phyloP scores from a whole-genome alignment of 2,113 vertebrate species.

The Laticauda laticaudata region DNA sequence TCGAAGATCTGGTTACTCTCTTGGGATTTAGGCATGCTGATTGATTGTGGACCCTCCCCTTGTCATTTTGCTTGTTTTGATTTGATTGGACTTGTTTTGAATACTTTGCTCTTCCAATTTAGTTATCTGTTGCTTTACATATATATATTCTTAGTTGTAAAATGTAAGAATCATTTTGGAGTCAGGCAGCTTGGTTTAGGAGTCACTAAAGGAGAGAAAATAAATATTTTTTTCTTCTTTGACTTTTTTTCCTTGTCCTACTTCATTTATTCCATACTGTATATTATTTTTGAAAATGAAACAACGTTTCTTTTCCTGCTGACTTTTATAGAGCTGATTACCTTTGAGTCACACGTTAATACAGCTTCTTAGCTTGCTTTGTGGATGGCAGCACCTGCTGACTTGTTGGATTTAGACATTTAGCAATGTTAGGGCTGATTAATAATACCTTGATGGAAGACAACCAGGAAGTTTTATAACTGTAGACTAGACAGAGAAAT shows the following conservation, averaged over 20 bases:
- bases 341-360: background rate
- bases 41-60: background rate
- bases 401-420: background rate
- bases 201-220: background rate
- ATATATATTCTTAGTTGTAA: background rate
- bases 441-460: background rate
- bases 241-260: background rate
- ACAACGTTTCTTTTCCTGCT: background rate
- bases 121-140: background rate
- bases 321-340: background rate
- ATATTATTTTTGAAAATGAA: background rate
- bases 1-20: background rate
- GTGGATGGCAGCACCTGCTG: background rate
- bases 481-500: background rate
- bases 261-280: background rate
- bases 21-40: background rate
- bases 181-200: background rate
- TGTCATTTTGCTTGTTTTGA: background rate
- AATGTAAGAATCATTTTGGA: background rate
- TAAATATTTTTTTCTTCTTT: background rate
- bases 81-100: background rate
- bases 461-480: background rate
- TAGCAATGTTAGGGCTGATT: background rate
- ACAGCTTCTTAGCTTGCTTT: background rate
- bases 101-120: background rate